phyloP scores from a whole-genome alignment of 2,888 invertebrate genomes.

The Beris morrisii region DNA sequence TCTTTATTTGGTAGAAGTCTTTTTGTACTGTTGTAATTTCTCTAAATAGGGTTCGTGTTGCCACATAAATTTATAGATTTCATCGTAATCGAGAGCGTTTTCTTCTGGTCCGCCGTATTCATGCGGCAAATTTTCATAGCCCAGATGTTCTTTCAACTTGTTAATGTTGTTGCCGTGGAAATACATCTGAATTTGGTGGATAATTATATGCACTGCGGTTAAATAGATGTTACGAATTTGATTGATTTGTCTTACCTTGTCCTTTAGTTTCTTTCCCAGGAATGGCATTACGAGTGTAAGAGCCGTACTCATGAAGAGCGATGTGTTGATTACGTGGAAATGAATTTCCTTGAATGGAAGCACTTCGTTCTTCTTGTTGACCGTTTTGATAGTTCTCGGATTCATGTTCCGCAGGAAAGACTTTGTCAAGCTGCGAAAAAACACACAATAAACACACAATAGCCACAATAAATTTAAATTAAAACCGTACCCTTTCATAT shows the following conservation, averaged over 20 bases:
- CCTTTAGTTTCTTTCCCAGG: slow-evolving; percentile 50
- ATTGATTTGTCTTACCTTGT: slow-evolving; percentile 43
- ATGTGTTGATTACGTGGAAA: slow-evolving; percentile 51
- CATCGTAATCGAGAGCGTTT: slow-evolving; percentile 47
- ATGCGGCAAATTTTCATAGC: slow-evolving; percentile 48
- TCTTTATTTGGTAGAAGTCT: neutral
- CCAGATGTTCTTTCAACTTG: slow-evolving; percentile 50
- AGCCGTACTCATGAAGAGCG: slow-evolving; percentile 49
- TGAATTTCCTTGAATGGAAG: slow-evolving; percentile 48
- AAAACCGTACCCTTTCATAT: slow-evolving; percentile 48
- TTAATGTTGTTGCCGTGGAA: slow-evolving; percentile 49
- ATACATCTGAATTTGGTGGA: slow-evolving; percentile 44
- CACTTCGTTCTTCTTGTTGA: slow-evolving; percentile 50
- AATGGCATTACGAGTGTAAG: slow-evolving; percentile 49
- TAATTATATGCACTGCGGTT: neutral
- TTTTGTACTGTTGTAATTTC: slow-evolving; percentile 23
- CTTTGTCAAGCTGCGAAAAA: slow-evolving; percentile 19
- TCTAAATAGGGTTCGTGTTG: slow-evolving; percentile 35
- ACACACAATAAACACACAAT: neutral
- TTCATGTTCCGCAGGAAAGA: slow-evolving; percentile 24
- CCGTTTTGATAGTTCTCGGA: slow-evolving; percentile 44
- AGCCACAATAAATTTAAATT: neutral
- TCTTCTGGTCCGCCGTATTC: slow-evolving; percentile 50
- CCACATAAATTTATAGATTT: slow-evolving; percentile 48
- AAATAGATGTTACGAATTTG: neutral